A percentile compares a stretch with the other conserved stretches of the same genome.
These are phyloP conservation scores for Sphecodes monilicornis DNA, from an alignment of 2,888 invertebrate species.

Conservation along the genomic window DNA sequence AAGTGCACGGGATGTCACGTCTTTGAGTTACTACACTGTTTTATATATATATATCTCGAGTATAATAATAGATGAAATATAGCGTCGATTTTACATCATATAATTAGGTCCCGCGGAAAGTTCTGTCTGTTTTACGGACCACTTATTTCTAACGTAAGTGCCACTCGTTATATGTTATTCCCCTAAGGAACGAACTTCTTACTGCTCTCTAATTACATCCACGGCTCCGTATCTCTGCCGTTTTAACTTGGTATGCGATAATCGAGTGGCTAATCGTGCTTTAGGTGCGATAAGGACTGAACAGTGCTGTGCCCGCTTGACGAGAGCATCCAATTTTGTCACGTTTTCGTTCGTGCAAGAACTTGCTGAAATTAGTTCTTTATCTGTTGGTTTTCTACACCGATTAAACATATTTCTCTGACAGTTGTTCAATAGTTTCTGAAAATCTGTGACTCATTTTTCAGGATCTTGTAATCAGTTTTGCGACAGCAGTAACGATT, in stretches of 20 bases:
- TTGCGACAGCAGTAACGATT: no score
- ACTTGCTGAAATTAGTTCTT: not conserved
- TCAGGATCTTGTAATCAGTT: no score
- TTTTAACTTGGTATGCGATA: not conserved
- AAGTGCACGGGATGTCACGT: not conserved
- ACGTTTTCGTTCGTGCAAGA: not conserved
- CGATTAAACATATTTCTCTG: no score
- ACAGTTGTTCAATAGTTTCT: no score
- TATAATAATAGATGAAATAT: not conserved
- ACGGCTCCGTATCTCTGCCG: conserved; percentile 3
- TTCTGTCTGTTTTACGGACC: conserved; percentile 9
- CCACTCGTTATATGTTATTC: conserved; percentile 1
- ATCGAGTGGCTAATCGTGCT: not conserved
- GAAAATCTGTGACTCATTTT: no score
- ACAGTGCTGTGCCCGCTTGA: no score
- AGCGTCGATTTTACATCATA: not conserved
- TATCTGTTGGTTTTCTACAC: no score
- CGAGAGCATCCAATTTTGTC: not conserved
- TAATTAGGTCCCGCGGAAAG: conserved; percentile 4
- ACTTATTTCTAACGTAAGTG: not conserved
- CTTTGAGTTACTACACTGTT: not conserved
- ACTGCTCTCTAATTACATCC: conserved; percentile 3
- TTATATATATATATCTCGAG: not conserved
- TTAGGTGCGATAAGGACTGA: not conserved
- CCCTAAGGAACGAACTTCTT: not conserved